These are phyloP conservation scores for Netelia virgata DNA, from an alignment of 2,888 invertebrate species.

Conservation along the genomic window DNA sequence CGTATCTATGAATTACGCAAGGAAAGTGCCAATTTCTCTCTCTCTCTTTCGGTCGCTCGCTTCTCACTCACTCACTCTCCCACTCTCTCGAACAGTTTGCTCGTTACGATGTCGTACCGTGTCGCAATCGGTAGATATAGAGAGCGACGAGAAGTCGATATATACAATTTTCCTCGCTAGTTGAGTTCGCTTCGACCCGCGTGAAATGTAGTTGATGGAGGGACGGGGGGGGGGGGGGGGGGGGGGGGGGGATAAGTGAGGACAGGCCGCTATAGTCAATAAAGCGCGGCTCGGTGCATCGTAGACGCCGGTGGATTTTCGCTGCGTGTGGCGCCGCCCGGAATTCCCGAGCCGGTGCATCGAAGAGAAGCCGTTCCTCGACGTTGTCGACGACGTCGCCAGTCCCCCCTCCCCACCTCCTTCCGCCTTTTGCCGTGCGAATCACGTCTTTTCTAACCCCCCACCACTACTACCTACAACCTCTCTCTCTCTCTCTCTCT, in stretches of 20 bases:
- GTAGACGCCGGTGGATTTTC: constrained; percentile 75
- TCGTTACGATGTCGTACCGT: constrained; percentile 76
- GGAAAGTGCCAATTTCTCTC: too few relatives aligned
- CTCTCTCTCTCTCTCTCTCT: constrained; percentile 26
- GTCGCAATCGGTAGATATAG: constrained; percentile 80
- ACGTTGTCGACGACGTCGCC: constrained; percentile 70
- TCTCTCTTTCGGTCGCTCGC: too few relatives aligned
- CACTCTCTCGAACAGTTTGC: constrained; percentile 29
- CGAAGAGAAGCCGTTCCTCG: constrained; percentile 85
- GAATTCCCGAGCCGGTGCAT: constrained; percentile 86
- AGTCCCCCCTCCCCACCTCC: constrained; percentile 33
- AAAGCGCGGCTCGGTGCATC: constrained; percentile 79
- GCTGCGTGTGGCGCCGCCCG: constrained; percentile 86
- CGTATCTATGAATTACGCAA: neutral
- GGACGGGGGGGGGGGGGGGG: constrained; percentile 1
- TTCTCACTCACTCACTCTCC: too few relatives aligned
- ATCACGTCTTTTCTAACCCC: constrained; percentile 19
- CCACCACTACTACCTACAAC: constrained; percentile 7
- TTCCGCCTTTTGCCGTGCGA: constrained; percentile 5
- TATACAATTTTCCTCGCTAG: neutral
- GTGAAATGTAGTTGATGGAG: neutral
- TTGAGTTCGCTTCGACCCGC: neutral
- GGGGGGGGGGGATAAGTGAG: neutral
- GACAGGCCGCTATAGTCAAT: constrained; percentile 1
- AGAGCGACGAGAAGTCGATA: constrained; percentile 25